phyloP scores from a whole-genome alignment of 2,888 invertebrate genomes.

The Brassicogethes aeneus region DNA sequence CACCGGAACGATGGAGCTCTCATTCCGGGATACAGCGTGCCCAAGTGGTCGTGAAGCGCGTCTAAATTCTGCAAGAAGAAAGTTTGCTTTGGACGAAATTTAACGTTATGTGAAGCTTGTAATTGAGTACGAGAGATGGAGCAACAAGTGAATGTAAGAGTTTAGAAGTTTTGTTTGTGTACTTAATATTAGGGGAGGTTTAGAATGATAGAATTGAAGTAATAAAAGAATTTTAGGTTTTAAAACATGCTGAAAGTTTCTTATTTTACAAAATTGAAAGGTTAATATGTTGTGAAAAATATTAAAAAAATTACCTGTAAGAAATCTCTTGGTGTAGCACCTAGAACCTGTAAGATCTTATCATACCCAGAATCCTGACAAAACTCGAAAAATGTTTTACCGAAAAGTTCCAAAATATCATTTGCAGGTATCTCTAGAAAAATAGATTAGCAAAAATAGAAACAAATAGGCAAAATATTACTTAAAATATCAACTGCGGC shows the following conservation, averaged over 20 bases:
- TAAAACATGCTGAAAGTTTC: too few species aligned
- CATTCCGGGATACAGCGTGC: slow-evolving; percentile 92
- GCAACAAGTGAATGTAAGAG: too few species aligned
- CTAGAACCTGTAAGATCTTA: slow-evolving; percentile 87
- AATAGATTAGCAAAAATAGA: background rate
- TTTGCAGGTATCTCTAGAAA: slow-evolving; percentile 79
- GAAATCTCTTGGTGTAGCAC: slow-evolving; percentile 91
- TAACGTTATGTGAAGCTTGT: too few species aligned
- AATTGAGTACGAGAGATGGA: too few species aligned
- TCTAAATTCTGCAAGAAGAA: slow-evolving; percentile 73
- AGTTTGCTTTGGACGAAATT: too few species aligned
- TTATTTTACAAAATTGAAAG: too few species aligned
- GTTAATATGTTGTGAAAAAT: too few species aligned
- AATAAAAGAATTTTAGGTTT: too few species aligned
- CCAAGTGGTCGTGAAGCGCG: slow-evolving; percentile 89
- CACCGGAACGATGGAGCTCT: slow-evolving; percentile 92
- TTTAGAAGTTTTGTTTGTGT: too few species aligned
- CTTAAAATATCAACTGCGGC: slow-evolving; percentile 87
- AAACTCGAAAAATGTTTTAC: slow-evolving; percentile 92
- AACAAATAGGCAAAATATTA: slow-evolving; percentile 35
- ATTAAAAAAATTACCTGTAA: slow-evolving; percentile 71
- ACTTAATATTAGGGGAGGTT: too few species aligned
- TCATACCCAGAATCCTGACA: slow-evolving; percentile 97
- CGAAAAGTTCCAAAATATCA: slow-evolving; percentile 82
- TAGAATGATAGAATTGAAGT: too few species aligned